Evolutionary conservation across 2,888 invertebrate species (phyloP), one percentile per base, ranked within the genome.

Genomic region (Sclerodermus sp.): DNA sequence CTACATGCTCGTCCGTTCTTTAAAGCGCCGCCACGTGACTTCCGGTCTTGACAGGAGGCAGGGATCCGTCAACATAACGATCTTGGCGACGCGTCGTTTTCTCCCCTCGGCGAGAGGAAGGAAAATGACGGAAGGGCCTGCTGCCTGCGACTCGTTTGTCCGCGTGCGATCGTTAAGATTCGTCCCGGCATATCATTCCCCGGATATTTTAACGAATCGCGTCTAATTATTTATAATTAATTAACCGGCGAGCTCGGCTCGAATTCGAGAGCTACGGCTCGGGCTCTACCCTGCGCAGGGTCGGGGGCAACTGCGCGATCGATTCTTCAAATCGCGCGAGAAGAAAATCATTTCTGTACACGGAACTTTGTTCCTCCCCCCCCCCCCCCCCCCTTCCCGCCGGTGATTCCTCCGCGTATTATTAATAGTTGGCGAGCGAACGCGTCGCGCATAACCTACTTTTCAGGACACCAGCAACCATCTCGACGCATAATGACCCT

Each of bases 81-180:
- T 73, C 76, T 76, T 62, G 71, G 68, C 73, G 77, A 77, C 76
- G 73, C 71, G 68, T 55, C 57, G 68, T 68, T 76, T 74, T 75
- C 71, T 73, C 53, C 62, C 36, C 51, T 16, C 23, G 44, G 45
- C 42, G 51, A 55, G 49, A 48, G 36, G 39, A 52, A 53, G 48
- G 45, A 49, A 55, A 47, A 53, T 50, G 60, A 63, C 51, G 51
- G 58, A 53, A 59, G 57, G 47, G 49, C 51, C 45, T 39, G 53
- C n/a, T n/a, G n/a, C n/a, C n/a, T n/a, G n/a, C n/a, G n/a, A 53
- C 55, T 62, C 58, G 57, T 64, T 65, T 59, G 63, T 55, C 50
- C 55, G 55, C 45, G 45, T 49, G 43, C 47, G 62, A 65, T 68
- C 68, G 64, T 69, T 68, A 68, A 50, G 51, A 14, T 52, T 47